phyloP scores from a whole-genome alignment of 1,140 invertebrate species.

The Macrocentrus cingulum region DNA sequence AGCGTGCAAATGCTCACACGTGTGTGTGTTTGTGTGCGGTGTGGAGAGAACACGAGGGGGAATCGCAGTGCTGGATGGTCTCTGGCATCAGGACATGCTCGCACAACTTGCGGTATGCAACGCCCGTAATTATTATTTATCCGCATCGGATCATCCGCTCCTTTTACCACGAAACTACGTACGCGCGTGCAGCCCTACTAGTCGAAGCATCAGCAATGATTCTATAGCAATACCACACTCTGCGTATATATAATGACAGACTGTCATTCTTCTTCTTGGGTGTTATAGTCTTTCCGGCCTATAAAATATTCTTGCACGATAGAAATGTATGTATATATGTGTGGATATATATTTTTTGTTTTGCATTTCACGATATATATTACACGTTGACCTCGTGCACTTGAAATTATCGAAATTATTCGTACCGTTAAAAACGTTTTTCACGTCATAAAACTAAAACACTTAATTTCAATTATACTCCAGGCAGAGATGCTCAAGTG shows the following conservation, averaged over 20 bases:
- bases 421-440: slow-evolving; percentile 27
- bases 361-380: too few relatives aligned
- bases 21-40: slow-evolving; percentile 23
- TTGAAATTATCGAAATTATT: slow-evolving; percentile 25
- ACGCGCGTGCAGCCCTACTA: neutral
- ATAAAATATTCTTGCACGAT: slow-evolving; percentile 37
- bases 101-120: slow-evolving; percentile 25
- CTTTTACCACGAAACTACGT: slow-evolving; percentile 19
- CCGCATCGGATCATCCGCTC: slow-evolving; percentile 38
- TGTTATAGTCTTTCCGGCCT: slow-evolving; percentile 29
- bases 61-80: too few relatives aligned
- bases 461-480: neutral
- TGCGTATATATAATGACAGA: slow-evolving; percentile 36
- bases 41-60: too few relatives aligned
- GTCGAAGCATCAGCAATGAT: neutral
- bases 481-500: too few relatives aligned
- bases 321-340: too few relatives aligned
- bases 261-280: slow-evolving; percentile 44
- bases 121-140: slow-evolving; percentile 48
- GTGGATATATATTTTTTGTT: too few relatives aligned
- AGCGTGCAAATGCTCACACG: slow-evolving; percentile 16
- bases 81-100: slow-evolving; percentile 14
- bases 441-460: too few relatives aligned
- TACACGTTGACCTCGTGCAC: neutral
- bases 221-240: slow-evolving; percentile 3